phyloP scores from a whole-genome alignment of 2,888 invertebrate genomes.

The Tuberolachnus salignus region DNA sequence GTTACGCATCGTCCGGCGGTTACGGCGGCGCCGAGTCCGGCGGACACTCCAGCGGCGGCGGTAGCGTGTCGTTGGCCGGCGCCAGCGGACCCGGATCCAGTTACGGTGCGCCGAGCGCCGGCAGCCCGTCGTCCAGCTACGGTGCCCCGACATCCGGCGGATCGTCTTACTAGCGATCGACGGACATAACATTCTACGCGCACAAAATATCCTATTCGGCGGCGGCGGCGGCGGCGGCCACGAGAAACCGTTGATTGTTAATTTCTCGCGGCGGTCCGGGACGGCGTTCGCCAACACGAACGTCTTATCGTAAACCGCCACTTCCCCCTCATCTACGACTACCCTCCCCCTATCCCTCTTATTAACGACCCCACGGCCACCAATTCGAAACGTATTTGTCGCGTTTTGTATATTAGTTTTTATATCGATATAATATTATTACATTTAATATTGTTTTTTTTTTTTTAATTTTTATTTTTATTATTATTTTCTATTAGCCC shows the following conservation, averaged over 20 bases:
- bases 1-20: conserved; percentile 62
- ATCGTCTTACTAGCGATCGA: conserved; percentile 58
- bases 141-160: conserved; percentile 60
- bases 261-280: conserved; percentile 23
- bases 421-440: no score
- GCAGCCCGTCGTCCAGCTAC: conserved; percentile 60
- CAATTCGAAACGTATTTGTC: not conserved
- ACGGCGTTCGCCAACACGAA: no score
- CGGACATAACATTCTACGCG: not conserved
- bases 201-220: not conserved
- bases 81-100: conserved; percentile 54
- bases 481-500: conserved; percentile 19
- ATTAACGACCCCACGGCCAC: not conserved
- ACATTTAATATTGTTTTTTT: not conserved
- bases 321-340: not conserved
- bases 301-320: not conserved
- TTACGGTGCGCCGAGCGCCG: conserved; percentile 60
- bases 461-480: not conserved
- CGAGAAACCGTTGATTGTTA: conserved; percentile 52
- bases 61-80: conserved; percentile 60
- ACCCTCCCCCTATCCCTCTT: not conserved
- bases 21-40: conserved; percentile 60
- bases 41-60: conserved; percentile 61
- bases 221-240: not conserved
- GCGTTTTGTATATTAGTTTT: no score